Evolutionary conservation across 1,140 invertebrate species (phyloP).

Genomic region (Fopius arisanus): DNA sequence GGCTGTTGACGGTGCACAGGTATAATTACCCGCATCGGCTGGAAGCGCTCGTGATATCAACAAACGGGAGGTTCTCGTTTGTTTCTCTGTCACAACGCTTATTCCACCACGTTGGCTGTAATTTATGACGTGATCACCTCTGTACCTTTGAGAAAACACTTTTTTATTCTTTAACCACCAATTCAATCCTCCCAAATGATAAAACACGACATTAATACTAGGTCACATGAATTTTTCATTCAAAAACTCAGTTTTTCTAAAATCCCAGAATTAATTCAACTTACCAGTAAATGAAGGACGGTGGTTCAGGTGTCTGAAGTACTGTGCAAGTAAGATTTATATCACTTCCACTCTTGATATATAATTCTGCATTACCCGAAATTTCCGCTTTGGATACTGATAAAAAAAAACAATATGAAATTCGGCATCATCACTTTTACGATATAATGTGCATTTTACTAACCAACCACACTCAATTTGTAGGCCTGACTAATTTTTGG

Average conservation of each 20-base stretch:
- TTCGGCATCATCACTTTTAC: conserved; percentile 3
- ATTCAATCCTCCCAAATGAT: neutral
- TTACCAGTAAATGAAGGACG: conserved; percentile 87
- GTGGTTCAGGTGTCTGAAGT: conserved; percentile 85
- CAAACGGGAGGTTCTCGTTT: conserved; percentile 82
- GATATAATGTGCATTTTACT: conserved; percentile 57
- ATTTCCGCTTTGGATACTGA: conserved; percentile 90
- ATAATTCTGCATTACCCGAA: conserved; percentile 82
- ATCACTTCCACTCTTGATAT: conserved; percentile 87
- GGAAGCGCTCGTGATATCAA: conserved; percentile 81
- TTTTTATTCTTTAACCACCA: neutral
- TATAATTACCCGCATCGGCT: conserved; percentile 87
- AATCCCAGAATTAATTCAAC: conserved; percentile 35
- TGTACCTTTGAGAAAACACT: conserved; percentile 65
- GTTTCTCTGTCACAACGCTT: conserved; percentile 85
- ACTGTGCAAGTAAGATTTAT: conserved; percentile 91
- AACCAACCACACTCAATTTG: conserved; percentile 82
- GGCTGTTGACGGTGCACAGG: conserved; percentile 76
- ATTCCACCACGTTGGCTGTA: conserved; percentile 86
- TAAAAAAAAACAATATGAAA: conserved; percentile 54
- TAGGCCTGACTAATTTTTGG: conserved; percentile 85
- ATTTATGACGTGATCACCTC: conserved; percentile 85
- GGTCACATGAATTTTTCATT: too few species aligned
- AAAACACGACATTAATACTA: too few species aligned
- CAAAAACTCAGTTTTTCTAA: too few species aligned